These are phyloP conservation scores for Chrysolina americana DNA, from an alignment of 2,888 invertebrate genomes.

Conservation along the genomic window DNA sequence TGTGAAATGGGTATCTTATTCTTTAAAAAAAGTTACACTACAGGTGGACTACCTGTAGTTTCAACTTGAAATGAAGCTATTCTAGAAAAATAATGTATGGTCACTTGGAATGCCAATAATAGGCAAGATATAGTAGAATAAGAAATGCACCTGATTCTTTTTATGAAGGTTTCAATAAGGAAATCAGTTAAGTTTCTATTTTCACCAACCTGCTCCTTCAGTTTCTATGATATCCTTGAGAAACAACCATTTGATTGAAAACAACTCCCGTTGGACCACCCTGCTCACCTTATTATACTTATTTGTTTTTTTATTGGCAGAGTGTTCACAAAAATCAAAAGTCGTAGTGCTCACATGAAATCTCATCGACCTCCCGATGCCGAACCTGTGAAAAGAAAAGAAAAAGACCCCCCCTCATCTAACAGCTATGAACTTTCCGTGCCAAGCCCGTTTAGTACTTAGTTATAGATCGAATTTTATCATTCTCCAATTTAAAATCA, in stretches of 20 bases:
- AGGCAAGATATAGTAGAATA: too few relatives aligned
- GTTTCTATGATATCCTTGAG: background rate
- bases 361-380: conserved; percentile 94
- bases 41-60: too few relatives aligned
- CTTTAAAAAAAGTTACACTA: too few relatives aligned
- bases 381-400: conserved; percentile 72
- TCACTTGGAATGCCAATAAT: too few relatives aligned
- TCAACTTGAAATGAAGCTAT: too few relatives aligned
- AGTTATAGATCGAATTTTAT: conserved; percentile 56
- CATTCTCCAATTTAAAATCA: conserved; percentile 40
- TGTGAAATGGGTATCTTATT: too few relatives aligned
- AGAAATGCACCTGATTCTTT: too few relatives aligned
- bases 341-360: conserved; percentile 99
- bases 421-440: conserved; percentile 64
- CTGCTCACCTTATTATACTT: conserved; percentile 29
- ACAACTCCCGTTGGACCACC: conserved; percentile 38
- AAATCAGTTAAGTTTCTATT: too few relatives aligned
- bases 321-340: conserved; percentile 98
- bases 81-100: too few relatives aligned
- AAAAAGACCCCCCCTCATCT: conserved; percentile 53
- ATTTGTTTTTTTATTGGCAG: conserved; percentile 72
- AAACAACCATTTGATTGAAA: background rate
- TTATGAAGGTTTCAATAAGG: background rate
- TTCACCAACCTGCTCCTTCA: too few relatives aligned
- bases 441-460: conserved; percentile 68